These are phyloP conservation scores for Aphelinus certus DNA, from an alignment of 1,140 invertebrate species.

Conservation along the genomic window DNA sequence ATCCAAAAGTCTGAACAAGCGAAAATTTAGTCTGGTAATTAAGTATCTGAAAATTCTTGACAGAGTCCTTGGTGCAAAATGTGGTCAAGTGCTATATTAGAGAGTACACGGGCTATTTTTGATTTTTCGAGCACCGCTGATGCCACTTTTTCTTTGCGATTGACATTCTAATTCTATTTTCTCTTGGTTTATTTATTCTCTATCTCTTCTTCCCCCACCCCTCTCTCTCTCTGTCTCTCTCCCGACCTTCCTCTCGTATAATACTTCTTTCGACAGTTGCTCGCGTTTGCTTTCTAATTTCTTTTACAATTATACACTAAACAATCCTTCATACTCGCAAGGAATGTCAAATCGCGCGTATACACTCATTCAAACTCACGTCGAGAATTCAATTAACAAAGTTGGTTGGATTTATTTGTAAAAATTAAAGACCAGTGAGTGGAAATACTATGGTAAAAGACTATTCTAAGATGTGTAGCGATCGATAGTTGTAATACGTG, in stretches of 20 bases:
- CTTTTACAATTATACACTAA: background rate
- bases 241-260: too few species aligned
- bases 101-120: constrained; percentile 34
- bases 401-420: too few species aligned
- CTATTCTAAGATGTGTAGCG: too few species aligned
- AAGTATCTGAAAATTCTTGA: constrained; percentile 20
- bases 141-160: constrained; percentile 29
- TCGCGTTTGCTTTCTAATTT: background rate
- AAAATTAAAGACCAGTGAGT: too few species aligned
- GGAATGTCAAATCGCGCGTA: too few species aligned
- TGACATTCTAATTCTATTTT: constrained; percentile 32
- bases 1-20: constrained; percentile 21
- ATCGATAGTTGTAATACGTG: too few species aligned
- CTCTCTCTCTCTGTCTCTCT: background rate
- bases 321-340: too few species aligned
- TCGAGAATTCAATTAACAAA: too few species aligned
- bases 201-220: constrained; percentile 15
- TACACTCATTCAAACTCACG: too few species aligned
- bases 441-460: too few species aligned
- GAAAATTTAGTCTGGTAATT: constrained; percentile 20
- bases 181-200: constrained; percentile 24
- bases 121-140: constrained; percentile 24
- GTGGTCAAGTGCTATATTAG: background rate
- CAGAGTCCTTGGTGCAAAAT: constrained; percentile 31
- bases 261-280: background rate